Conservation (phyloP, 2,797 vertebrate species). For the Chaunax sp. region DNA sequence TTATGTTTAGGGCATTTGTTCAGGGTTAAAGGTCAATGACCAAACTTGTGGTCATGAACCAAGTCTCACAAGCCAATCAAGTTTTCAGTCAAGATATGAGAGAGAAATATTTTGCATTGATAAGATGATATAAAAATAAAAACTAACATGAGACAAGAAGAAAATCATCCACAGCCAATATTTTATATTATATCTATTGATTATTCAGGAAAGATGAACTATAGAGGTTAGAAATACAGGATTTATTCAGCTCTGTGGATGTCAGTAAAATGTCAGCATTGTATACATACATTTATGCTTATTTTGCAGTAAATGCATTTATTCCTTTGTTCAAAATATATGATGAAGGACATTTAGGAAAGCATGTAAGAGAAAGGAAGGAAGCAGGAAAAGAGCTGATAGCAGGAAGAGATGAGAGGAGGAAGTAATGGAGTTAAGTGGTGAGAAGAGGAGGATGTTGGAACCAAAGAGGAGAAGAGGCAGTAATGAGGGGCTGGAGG, state of each 20-base stretch:
- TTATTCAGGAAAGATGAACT: too few relatives aligned
- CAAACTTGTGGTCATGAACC: constrained; percentile 4
- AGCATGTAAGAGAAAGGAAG: not conserved
- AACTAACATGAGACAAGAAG: not conserved
- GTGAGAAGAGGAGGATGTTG: constrained; percentile 29
- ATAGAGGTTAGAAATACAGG: too few relatives aligned
- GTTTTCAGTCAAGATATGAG: not conserved
- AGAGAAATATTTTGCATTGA: not conserved
- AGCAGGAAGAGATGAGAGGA: constrained; percentile 31
- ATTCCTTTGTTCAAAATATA: not conserved
- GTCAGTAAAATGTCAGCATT: too few relatives aligned
- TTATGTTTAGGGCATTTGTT: not conserved
- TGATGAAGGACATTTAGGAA: not conserved
- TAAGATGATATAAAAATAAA: not conserved
- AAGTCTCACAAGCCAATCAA: not conserved
- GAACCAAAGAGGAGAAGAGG: constrained; percentile 31
- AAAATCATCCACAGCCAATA: too few relatives aligned
- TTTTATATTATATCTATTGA: too few relatives aligned
- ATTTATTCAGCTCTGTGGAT: too few relatives aligned
- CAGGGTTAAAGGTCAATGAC: constrained; percentile 22
- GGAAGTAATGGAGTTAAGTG: constrained; percentile 36
- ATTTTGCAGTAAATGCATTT: not conserved
- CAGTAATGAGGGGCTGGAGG: constrained; percentile 30
- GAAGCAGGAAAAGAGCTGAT: not conserved
- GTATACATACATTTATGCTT: too few relatives aligned